Conservation (phyloP, 2,797 vertebrate species). For the Meda fulgida region DNA sequence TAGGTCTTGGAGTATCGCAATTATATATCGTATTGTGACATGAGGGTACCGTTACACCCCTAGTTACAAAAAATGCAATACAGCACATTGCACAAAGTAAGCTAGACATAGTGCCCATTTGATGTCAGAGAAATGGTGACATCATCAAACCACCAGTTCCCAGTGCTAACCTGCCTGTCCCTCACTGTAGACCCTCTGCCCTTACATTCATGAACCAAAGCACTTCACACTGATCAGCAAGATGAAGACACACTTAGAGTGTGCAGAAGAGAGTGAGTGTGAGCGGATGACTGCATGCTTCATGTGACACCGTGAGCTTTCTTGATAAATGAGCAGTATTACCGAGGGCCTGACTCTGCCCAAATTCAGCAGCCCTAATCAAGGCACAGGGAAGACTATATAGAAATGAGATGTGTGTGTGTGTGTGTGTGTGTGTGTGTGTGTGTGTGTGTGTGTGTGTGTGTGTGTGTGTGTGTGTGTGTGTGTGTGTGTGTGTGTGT, state of each 20-base stretch:
- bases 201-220: conserved; percentile 33
- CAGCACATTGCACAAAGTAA: not conserved
- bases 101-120: not conserved
- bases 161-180: not conserved
- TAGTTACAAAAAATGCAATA: not conserved
- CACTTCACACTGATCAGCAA: conserved; percentile 38
- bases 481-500: conserved; percentile 4
- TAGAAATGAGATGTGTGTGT: conserved; percentile 16
- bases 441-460: not conserved
- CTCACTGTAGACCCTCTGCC: not conserved
- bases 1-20: too few species aligned
- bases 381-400: conserved; percentile 22
- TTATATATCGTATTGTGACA: too few species aligned
- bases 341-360: conserved; percentile 6
- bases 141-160: not conserved
- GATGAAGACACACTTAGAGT: conserved; percentile 37
- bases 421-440: conserved; percentile 4
- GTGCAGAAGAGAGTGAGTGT: not conserved
- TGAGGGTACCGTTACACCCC: too few species aligned
- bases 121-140: not conserved
- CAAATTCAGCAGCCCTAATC: conserved; percentile 23
- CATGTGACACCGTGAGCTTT: not conserved
- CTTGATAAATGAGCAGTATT: conserved; percentile 31
- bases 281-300: conserved; percentile 9
- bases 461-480: not conserved